A percentile compares a stretch with the other conserved stretches of the same genome.
These are phyloP conservation scores for Danaus melanippus DNA, from an alignment of 1,140 invertebrate genomes.

Conservation along the genomic window DNA sequence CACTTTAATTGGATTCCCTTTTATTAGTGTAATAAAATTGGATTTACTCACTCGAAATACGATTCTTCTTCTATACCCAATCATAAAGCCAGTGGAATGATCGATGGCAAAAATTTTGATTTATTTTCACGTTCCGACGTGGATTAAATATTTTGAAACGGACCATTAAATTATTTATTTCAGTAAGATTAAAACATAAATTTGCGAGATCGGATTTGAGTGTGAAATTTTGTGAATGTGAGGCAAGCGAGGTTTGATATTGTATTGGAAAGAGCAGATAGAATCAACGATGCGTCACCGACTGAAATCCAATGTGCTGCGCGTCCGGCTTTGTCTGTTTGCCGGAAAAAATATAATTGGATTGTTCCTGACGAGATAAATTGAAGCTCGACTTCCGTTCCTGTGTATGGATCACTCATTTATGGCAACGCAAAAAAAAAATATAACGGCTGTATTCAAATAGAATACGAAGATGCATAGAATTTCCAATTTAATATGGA, in stretches of 20 bases:
- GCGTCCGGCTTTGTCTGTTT: slow-evolving; percentile 41
- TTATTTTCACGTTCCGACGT: neutral
- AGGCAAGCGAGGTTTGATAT: slow-evolving; percentile 14
- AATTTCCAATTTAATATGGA: slow-evolving; percentile 21
- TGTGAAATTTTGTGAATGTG: neutral
- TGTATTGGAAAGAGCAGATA: slow-evolving; percentile 36
- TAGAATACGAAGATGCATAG: slow-evolving; percentile 14
- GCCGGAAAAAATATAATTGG: slow-evolving; percentile 57
- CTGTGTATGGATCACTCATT: slow-evolving; percentile 36
- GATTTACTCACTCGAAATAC: slow-evolving; percentile 45
- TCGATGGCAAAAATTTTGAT: slow-evolving; percentile 1
- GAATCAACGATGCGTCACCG: slow-evolving; percentile 35
- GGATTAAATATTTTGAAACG: neutral
- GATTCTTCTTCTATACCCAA: slow-evolving; percentile 36
- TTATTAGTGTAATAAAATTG: slow-evolving; percentile 67
- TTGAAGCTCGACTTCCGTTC: slow-evolving; percentile 33
- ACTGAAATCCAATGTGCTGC: slow-evolving; percentile 34
- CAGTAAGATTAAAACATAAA: no score
- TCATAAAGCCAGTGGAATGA: slow-evolving; percentile 26
- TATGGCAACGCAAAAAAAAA: slow-evolving; percentile 26
- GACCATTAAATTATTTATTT: no score
- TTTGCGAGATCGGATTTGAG: no score
- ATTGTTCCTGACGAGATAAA: slow-evolving; percentile 54
- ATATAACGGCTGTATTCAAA: slow-evolving; percentile 20
- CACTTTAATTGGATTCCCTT: slow-evolving; percentile 64